Conservation (phyloP, 2,113 vertebrate genomes). For the Miniopterus natalensis region DNA sequence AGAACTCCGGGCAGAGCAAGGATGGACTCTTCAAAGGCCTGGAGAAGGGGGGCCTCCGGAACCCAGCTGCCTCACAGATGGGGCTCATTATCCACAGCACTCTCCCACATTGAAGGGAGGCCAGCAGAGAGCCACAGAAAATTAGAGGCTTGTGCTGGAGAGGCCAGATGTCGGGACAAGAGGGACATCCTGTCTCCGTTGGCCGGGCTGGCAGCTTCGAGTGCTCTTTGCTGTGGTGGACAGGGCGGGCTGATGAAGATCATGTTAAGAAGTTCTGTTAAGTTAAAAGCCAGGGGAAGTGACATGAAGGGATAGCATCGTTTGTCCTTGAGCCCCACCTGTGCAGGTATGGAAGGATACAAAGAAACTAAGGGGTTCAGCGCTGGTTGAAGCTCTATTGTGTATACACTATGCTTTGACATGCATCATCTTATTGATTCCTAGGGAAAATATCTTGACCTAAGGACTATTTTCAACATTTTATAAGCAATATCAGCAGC, state of each 20-base stretch:
- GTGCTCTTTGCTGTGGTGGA: constrained; percentile 56
- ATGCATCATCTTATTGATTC: not conserved
- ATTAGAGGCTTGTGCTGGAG: constrained; percentile 78
- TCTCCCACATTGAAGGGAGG: constrained; percentile 64
- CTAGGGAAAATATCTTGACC: not conserved
- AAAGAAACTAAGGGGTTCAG: not conserved
- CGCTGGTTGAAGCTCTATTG: not conserved
- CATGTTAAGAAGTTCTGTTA: not conserved
- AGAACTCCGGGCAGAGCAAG: constrained; percentile 59
- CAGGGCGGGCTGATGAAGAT: not conserved
- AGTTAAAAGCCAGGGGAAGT: not conserved
- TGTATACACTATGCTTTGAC: not conserved
- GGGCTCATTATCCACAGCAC: constrained; percentile 71
- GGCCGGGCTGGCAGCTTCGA: constrained; percentile 49
- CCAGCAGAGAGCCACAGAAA: constrained; percentile 78
- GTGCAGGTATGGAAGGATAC: not conserved
- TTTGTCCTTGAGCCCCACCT: not conserved
- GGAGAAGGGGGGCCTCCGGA: constrained; percentile 1
- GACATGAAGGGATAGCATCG: not conserved
- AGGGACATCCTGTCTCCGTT: constrained; percentile 75
- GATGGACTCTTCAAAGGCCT: constrained; percentile 76
- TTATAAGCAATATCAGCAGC: not conserved
- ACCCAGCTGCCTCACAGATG: constrained; percentile 79
- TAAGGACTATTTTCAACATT: not conserved
- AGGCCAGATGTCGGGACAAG: constrained; percentile 79